Base-by-base conservation (phyloP, 1,140 invertebrate genomes). In the Calephelis nemesis region DNA sequence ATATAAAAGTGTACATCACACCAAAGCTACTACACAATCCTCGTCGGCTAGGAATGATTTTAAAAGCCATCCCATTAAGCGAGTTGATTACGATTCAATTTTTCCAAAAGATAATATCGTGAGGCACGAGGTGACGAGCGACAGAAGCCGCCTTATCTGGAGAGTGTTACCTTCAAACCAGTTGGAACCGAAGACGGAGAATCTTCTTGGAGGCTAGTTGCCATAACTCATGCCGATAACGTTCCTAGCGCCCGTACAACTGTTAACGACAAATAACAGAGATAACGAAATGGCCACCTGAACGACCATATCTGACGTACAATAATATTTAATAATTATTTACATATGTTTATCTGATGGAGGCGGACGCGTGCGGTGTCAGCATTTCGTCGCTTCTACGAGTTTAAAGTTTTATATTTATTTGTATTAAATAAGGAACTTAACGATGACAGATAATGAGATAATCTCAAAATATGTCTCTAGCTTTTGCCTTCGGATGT, bases 311-410 rank as follows among this genome's bases (percentile, higher is more conserved):
- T 88, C 88, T 82, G 77, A 74, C 79, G 76, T 83, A 82, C 76
- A 84, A 88, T 88, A 90, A 87, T 90, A 87, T 90, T 88, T 88
- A 88, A 90, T 90, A 90, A 90, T 88, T 88, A 90, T 79, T 79
- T 79, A 79, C 73, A 69, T 69, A 69, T 70, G 70, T 66, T 72
- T 76, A 79, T 79, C 77, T 70, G 77, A 79, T 79, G 69, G 65
- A 74, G 68, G 58, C 39, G 70, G 68, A 71, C 71, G 72, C 66
- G 71, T 74, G 66, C 64, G 42, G 67, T 76, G 71, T 70, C 75
- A 72, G 70, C 70, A 69, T 74, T 70, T 69, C 70, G 70, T 72
- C 67, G 62, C 39, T 63, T 66, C 52, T 58, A 13, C 52, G 52
- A 75, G 74, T 77, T 78, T 81, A 74, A 63, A 42, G 45, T 63